Conservation (phyloP, 2,888 invertebrate species). For the Drosophila pegasa region DNA sequence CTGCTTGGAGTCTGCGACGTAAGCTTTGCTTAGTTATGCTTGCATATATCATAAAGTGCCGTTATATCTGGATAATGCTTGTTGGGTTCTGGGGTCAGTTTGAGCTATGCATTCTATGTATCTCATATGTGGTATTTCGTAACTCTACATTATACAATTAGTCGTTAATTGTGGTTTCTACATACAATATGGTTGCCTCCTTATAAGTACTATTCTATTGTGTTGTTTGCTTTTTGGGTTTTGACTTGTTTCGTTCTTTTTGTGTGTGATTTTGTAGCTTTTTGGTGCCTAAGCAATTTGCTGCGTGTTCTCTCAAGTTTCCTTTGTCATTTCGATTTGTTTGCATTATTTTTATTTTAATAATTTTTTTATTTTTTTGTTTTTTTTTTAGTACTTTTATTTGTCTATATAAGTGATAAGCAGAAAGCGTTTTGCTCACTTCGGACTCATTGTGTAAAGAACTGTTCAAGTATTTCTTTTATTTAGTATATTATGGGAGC, state of each 20-base stretch:
- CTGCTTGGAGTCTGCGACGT: conserved; percentile 13
- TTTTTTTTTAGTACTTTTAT: conserved; percentile 22
- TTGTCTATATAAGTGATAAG: conserved; percentile 41
- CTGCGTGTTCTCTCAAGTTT: conserved; percentile 70
- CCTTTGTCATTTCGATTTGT: conserved; percentile 35
- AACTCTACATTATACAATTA: conserved; percentile 44
- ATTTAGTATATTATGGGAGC: not conserved
- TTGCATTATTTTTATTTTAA: conserved; percentile 27
- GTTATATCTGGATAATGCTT: conserved; percentile 28
- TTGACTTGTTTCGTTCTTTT: conserved; percentile 55
- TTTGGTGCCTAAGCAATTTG: conserved; percentile 79
- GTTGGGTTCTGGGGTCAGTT: conserved; percentile 24
- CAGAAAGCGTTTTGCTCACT: conserved; percentile 33
- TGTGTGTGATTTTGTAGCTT: conserved; percentile 74
- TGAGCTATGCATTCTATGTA: conserved; percentile 46
- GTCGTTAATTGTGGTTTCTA: conserved; percentile 43
- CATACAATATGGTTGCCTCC: conserved; percentile 32
- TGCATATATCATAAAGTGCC: conserved; percentile 23
- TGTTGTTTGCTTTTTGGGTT: conserved; percentile 55
- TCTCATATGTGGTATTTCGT: conserved; percentile 27
- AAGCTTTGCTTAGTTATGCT: conserved; percentile 52
- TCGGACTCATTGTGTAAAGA: conserved; percentile 26
- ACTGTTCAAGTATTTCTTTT: conserved; percentile 3
- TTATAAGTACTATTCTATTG: conserved; percentile 58
- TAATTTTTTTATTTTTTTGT: not conserved